These are phyloP conservation scores for Lordiphosa mommai DNA, from an alignment of 1,140 invertebrate genomes.

Conservation along the genomic window DNA sequence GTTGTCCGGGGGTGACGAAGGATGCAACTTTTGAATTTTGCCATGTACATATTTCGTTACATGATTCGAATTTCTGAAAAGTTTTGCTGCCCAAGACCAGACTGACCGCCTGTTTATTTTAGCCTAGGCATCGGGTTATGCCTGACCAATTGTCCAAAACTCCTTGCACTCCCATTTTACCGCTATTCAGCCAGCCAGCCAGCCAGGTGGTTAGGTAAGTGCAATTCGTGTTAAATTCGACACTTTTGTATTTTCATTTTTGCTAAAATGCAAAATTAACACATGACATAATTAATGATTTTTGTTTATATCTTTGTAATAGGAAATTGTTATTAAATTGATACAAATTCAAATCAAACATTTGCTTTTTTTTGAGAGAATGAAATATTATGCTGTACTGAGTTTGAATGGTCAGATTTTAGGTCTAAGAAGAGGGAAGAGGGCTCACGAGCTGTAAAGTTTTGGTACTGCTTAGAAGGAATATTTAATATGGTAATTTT, in stretches of 20 bases:
- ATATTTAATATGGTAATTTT: too few species aligned
- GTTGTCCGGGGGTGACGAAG: background rate
- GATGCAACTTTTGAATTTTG: constrained; percentile 57
- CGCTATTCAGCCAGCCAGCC: background rate
- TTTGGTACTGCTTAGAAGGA: too few species aligned
- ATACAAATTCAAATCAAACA: too few species aligned
- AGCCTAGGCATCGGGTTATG: constrained; percentile 23
- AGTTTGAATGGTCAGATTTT: too few species aligned
- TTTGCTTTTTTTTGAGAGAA: too few species aligned
- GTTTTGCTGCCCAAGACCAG: constrained; percentile 19
- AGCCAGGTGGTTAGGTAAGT: background rate
- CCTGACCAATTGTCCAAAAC: too few species aligned
- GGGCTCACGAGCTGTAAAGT: too few species aligned
- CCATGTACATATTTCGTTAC: constrained; percentile 61
- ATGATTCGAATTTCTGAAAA: constrained; percentile 76
- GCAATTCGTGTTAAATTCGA: constrained; percentile 20
- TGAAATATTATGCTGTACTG: too few species aligned
- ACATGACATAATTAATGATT: background rate
- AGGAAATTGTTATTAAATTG: too few species aligned
- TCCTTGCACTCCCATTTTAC: too few species aligned
- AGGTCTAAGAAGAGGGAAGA: too few species aligned
- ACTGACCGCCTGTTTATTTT: constrained; percentile 41
- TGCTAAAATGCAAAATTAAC: constrained; percentile 3
- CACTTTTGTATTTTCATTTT: constrained; percentile 17
- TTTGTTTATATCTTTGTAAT: too few species aligned